A percentile compares a stretch with the other conserved stretches of the same genome.
Evolutionary conservation across 1,140 invertebrate genomes (phyloP).

Genomic region (Hyposmocoma kahamanoa): DNA sequence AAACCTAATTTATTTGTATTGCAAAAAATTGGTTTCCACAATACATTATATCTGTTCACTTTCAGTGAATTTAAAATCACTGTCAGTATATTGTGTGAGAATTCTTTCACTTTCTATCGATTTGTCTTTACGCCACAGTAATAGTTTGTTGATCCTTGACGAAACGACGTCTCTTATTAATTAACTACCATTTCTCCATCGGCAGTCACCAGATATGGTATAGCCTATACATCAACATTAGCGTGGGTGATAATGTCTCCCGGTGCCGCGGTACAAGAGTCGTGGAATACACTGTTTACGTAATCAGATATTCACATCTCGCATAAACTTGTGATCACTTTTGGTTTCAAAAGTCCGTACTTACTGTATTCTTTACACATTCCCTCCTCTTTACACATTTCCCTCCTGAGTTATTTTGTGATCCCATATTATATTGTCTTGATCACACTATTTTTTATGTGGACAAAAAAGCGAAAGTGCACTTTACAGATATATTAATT

Average conservation of each 20-base stretch:
- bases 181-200: constrained; percentile 13
- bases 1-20: too few species aligned
- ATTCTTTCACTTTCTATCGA: constrained; percentile 19
- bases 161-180: constrained; percentile 7
- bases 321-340: constrained; percentile 55
- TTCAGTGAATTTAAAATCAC: not conserved
- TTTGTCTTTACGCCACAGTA: not conserved
- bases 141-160: not conserved
- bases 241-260: constrained; percentile 12
- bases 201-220: constrained; percentile 4
- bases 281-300: constrained; percentile 28
- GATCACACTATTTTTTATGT: too few species aligned
- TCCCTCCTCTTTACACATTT: too few species aligned
- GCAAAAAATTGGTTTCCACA: not conserved
- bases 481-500: not conserved
- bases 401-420: too few species aligned
- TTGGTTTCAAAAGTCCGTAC: constrained; percentile 52
- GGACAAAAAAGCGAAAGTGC: constrained; percentile 55
- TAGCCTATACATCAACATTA: constrained; percentile 3
- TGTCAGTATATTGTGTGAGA: not conserved
- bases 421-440: too few species aligned
- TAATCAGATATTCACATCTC: constrained; percentile 26
- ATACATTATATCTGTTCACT: not conserved
- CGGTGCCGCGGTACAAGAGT: not conserved
- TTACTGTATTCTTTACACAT: too few species aligned